Base-by-base conservation (phyloP, 2,797 vertebrate species). In the Heterohyrax brucei region DNA sequence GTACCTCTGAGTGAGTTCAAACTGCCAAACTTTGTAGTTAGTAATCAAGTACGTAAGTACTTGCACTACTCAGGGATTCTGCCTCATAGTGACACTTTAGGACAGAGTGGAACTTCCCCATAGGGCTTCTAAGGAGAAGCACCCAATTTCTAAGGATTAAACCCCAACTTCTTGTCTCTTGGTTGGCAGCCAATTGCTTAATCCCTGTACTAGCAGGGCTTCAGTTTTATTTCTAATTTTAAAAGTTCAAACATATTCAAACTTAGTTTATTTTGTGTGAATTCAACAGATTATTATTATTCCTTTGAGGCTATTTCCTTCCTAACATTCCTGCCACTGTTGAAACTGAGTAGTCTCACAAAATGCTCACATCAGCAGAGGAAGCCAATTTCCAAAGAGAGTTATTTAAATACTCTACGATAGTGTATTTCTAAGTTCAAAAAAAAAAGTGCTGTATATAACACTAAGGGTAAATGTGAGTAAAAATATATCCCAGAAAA, bases 331-430 rank as follows among this genome's bases (percentile, higher is more conserved):
- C 75, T 98, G 62, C 96, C 86, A 88, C 10, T 94, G 30, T 62
- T 96, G 64, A 95, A 97, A 95, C 26, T 21, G 62, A 98, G 59
- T 3, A 28, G 39, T 46, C 56, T 85, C 81, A 95, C 87, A 96
- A 97, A 98, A 80, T 91, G 39, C 85, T 98, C 95, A 96, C 96
- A 97, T 97, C 97, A 97, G 95, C 81, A 97, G 96, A 68, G 90
- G 82, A 72, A 98, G 76, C 26, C 39, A 98, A 88, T 98, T 98
- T 97, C 96, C 93, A 95, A 77, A 92, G 83, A 96, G n/a, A 98
- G 39, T 44, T 97, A 46, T 92, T 97, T 97, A 98, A 96, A 91
- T 90, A 96, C 96, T 97, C 79, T 53, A 75, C 53, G 91, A 48
- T 59, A 97, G 28, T 8, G 73, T 80, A 96, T 98, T 96, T 73